phyloP scores from a whole-genome alignment of 2,797 vertebrate species.

The Dipus sagitta region DNA sequence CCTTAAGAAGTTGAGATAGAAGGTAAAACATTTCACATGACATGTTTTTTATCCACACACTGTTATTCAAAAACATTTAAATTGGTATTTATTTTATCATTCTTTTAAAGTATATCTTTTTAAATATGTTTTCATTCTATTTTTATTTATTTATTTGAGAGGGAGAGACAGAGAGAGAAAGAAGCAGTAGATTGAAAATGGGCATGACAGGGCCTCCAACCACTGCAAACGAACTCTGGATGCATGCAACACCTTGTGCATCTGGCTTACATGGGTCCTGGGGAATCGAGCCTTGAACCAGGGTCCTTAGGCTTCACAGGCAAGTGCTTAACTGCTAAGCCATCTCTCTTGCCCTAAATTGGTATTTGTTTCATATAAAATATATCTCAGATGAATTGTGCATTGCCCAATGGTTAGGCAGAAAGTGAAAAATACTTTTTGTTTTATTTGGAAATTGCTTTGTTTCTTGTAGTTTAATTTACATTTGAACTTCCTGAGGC shows the following conservation, averaged over 20 bases:
- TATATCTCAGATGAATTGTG: background rate
- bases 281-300: too few species aligned
- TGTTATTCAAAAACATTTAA: background rate
- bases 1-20: background rate
- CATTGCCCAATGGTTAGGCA: background rate
- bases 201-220: too few species aligned
- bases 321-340: too few species aligned
- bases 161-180: too few species aligned
- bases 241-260: too few species aligned
- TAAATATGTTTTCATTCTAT: too few species aligned
- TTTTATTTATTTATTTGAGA: too few species aligned
- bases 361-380: conserved; percentile 18
- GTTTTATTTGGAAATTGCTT: background rate
- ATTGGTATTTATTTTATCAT: conserved; percentile 18
- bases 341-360: background rate
- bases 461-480: background rate
- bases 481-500: background rate
- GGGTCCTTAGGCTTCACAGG: too few species aligned
- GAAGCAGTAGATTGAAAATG: too few species aligned
- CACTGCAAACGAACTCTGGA: too few species aligned
- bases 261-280: too few species aligned
- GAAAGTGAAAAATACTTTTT: background rate
- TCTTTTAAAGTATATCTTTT: too few species aligned
- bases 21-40: background rate
- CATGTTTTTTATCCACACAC: conserved; percentile 12